These are phyloP conservation scores for Lithophane ornitopus DNA, from an alignment of 2,888 invertebrate species.

Conservation along the genomic window DNA sequence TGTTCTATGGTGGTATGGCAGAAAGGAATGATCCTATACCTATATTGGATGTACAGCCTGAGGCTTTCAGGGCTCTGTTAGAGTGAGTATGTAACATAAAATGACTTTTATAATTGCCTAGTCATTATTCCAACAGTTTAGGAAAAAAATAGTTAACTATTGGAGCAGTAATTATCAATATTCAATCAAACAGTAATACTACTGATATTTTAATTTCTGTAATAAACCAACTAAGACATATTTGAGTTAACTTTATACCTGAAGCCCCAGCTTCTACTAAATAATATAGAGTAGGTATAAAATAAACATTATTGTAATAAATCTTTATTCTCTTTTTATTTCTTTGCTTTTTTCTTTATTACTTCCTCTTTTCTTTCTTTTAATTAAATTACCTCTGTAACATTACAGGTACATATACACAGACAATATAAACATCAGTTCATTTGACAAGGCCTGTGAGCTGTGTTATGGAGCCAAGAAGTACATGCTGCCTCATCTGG, in stretches of 20 bases:
- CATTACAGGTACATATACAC: slow-evolving; percentile 94
- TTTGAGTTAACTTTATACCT: not conserved
- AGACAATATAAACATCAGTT: slow-evolving; percentile 94
- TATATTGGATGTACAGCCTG: slow-evolving; percentile 96
- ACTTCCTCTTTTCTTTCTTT: not conserved
- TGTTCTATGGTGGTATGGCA: slow-evolving; percentile 96
- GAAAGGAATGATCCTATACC: slow-evolving; percentile 94
- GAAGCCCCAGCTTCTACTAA: not conserved
- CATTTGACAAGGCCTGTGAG: slow-evolving; percentile 96
- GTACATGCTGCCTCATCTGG: slow-evolving; percentile 96
- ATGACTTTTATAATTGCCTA: not conserved
- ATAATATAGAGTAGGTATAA: not conserved
- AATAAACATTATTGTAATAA: not conserved
- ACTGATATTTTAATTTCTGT: not conserved
- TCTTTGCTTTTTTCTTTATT: not conserved
- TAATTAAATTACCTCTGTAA: not conserved
- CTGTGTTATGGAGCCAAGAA: slow-evolving; percentile 97
- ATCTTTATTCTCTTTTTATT: not conserved
- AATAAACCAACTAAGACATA: not conserved
- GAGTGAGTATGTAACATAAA: slow-evolving; percentile 89
- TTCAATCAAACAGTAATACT: not conserved
- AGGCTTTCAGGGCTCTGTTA: slow-evolving; percentile 95
- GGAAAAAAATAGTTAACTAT: not conserved
- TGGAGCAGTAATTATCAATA: not conserved
- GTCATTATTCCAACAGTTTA: not conserved